These are phyloP conservation scores for Hylyphantes graminicola DNA, from an alignment of 1,140 invertebrate genomes.

Conservation along the genomic window DNA sequence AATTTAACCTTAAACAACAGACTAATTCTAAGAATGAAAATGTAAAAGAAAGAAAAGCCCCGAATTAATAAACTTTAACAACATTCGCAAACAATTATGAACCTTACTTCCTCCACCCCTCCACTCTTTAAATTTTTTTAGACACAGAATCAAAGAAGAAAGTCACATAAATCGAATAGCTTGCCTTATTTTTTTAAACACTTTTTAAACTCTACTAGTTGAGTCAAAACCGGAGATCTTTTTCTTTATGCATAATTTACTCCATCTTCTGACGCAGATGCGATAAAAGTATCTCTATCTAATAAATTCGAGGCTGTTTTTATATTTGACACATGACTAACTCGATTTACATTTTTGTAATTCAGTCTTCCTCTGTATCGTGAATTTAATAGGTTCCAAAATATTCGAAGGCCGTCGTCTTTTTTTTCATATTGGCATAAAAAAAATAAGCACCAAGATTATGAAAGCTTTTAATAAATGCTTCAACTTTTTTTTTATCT, in stretches of 20 bases:
- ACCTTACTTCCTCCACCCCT: not conserved
- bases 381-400: conserved; percentile 28
- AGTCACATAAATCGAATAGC: conserved; percentile 16
- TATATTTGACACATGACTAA: conserved; percentile 37
- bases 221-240: conserved; percentile 7
- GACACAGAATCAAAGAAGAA: conserved; percentile 35
- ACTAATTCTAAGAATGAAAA: too few relatives aligned
- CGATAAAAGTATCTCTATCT: conserved; percentile 46
- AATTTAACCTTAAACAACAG: too few relatives aligned
- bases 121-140: not conserved
- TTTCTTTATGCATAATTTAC: conserved; percentile 42
- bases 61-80: too few relatives aligned
- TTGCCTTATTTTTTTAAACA: conserved; percentile 3
- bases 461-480: conserved; percentile 31
- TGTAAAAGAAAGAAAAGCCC: too few relatives aligned
- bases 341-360: conserved; percentile 52
- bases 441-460: not conserved
- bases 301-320: conserved; percentile 51
- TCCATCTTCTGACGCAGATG: not conserved
- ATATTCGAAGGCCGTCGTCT: not conserved
- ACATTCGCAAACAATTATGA: not conserved
- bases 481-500: conserved; percentile 1
- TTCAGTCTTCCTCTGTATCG: conserved; percentile 30
- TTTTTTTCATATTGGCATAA: conserved; percentile 27
- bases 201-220: conserved; percentile 37